Evolutionary conservation across 2,797 vertebrate genomes (phyloP).

Genomic region (Phoxinus dragarum): DNA sequence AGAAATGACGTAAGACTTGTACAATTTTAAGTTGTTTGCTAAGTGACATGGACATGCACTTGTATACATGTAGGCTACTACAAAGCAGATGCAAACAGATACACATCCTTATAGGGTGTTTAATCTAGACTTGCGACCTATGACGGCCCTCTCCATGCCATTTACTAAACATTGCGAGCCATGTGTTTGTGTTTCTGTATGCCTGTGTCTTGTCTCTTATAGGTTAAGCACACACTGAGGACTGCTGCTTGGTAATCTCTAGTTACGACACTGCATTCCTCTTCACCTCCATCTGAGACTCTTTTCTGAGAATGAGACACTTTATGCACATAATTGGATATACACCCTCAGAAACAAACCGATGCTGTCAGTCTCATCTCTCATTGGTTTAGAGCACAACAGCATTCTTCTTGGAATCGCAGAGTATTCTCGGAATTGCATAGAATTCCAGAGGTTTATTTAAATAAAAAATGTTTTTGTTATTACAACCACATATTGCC

Average conservation of each 20-base stretch:
- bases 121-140: not conserved
- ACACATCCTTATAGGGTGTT: constrained; percentile 26
- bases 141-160: not conserved
- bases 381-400: not conserved
- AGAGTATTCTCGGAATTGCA: not conserved
- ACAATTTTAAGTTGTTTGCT: constrained; percentile 21
- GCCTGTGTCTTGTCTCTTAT: constrained; percentile 40
- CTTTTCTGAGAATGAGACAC: constrained; percentile 49
- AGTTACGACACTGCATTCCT: constrained; percentile 41
- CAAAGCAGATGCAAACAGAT: not conserved
- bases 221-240: constrained; percentile 13
- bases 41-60: constrained; percentile 13
- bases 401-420: constrained; percentile 2
- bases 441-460: not conserved
- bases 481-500: not conserved
- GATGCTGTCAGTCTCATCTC: not conserved
- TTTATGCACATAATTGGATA: not conserved
- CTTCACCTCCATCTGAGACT: constrained; percentile 16
- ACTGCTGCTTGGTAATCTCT: constrained; percentile 23
- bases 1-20: constrained; percentile 4
- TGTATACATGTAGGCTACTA: not conserved
- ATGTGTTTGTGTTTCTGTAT: constrained; percentile 46
- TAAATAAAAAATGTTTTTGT: not conserved
- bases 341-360: not conserved
- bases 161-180: constrained; percentile 10